phyloP scores from a whole-genome alignment of 2,113 vertebrate genomes.

The Apteryx owenii region DNA sequence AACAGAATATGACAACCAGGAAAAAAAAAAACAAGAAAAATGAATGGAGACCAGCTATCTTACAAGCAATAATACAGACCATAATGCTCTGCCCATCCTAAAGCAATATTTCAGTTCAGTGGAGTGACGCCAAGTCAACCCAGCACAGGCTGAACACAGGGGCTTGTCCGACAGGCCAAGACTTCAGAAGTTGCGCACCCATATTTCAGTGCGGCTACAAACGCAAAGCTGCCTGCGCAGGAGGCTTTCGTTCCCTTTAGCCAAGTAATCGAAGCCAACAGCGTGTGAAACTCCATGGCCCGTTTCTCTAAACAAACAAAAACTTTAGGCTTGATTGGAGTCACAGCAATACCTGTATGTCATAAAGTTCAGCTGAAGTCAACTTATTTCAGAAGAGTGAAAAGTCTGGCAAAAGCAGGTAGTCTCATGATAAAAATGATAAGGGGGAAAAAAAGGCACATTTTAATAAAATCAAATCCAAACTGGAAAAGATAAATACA shows the following conservation, averaged over 20 bases:
- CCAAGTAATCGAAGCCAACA: neutral
- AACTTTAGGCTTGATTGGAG: neutral
- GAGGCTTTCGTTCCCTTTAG: neutral
- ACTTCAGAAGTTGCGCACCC: neutral
- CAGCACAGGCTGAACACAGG: neutral
- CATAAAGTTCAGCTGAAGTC: neutral
- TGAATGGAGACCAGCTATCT: neutral
- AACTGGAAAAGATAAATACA: neutral
- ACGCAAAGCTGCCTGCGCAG: fast-evolving
- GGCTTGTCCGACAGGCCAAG: neutral
- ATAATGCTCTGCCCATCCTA: neutral
- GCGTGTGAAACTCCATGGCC: neutral
- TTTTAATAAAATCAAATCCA: neutral
- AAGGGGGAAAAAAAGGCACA: neutral
- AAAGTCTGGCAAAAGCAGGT: neutral
- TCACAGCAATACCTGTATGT: neutral
- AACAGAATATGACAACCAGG: neutral
- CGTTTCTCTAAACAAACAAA: neutral
- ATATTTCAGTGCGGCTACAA: neutral
- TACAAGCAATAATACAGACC: neutral
- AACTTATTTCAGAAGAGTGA: neutral
- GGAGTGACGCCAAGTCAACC: neutral
- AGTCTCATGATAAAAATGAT: neutral
- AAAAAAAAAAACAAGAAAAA: neutral
- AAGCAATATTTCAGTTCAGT: neutral